Percentiles rank a stretch among this genome's conserved stretches.
These are phyloP conservation scores for Carassius auratus DNA, from an alignment of 2,113 vertebrate genomes.

Conservation along the genomic window DNA sequence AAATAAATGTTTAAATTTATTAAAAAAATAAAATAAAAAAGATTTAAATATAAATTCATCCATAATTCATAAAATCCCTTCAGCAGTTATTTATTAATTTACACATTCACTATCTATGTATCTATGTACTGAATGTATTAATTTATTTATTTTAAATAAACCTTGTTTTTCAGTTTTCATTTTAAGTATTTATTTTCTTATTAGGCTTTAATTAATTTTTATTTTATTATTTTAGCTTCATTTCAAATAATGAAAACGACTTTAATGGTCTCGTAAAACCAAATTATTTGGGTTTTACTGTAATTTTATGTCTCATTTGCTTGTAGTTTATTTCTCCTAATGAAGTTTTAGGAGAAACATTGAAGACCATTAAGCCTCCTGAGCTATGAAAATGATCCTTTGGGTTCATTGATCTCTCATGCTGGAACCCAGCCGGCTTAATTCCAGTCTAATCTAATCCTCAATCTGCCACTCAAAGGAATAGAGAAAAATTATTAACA, in stretches of 20 bases:
- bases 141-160: not conserved
- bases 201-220: not conserved
- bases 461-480: constrained; percentile 11
- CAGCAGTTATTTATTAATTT: not conserved
- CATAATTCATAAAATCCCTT: not conserved
- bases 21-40: not conserved
- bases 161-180: not conserved
- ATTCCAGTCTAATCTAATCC: constrained; percentile 19
- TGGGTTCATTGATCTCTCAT: constrained; percentile 24
- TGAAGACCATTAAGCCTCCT: not conserved
- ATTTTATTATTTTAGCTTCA: not conserved
- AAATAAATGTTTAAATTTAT: not conserved
- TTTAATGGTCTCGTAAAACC: not conserved
- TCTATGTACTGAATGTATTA: not conserved
- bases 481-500: constrained; percentile 14
- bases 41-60: not conserved
- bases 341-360: not conserved
- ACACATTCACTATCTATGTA: not conserved
- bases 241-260: not conserved
- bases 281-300: not conserved
- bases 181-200: not conserved
- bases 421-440: not conserved
- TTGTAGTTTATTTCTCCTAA: not conserved
- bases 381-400: not conserved
- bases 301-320: not conserved